phyloP scores from a whole-genome alignment of 2,888 invertebrate species.

The Drosophila parthenogenetica region DNA sequence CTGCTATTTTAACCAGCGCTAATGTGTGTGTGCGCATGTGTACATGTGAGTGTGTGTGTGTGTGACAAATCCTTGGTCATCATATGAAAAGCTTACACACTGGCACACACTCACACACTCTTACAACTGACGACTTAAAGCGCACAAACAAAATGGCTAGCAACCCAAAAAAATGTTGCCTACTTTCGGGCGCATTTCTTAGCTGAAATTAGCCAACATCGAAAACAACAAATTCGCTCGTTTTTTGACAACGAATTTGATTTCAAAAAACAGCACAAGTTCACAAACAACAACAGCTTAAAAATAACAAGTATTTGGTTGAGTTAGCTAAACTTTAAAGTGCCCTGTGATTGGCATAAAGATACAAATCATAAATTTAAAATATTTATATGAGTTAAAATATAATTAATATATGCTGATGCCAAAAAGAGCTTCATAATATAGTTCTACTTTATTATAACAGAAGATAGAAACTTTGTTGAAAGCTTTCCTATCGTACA shows the following conservation, averaged over 20 bases:
- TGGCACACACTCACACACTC: conserved; percentile 1
- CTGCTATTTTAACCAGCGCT: conserved; percentile 69
- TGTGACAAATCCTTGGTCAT: conserved; percentile 13
- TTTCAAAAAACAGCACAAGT: conserved; percentile 14
- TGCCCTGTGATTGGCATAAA: background rate
- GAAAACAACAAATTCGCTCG: conserved; percentile 16
- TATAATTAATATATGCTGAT: too few species aligned
- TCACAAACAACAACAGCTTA: background rate
- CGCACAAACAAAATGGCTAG: conserved; percentile 11
- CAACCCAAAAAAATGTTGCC: conserved; percentile 30
- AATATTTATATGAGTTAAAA: too few species aligned
- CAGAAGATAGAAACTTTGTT: too few species aligned
- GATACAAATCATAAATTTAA: too few species aligned
- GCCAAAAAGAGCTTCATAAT: too few species aligned
- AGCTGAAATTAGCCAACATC: conserved; percentile 22
- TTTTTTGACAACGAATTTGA: conserved; percentile 29
- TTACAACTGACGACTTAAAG: conserved; percentile 22
- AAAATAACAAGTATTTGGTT: too few species aligned
- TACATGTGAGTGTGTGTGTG: conserved; percentile 15
- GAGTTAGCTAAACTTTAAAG: conserved; percentile 1
- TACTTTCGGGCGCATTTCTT: conserved; percentile 42
- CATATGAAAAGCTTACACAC: conserved; percentile 5
- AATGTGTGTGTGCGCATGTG: conserved; percentile 39
- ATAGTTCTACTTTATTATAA: too few species aligned
- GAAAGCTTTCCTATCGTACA: too few species aligned